Conservation (phyloP, 2,113 vertebrate genomes). For the Trichomycterus rosablanca region DNA sequence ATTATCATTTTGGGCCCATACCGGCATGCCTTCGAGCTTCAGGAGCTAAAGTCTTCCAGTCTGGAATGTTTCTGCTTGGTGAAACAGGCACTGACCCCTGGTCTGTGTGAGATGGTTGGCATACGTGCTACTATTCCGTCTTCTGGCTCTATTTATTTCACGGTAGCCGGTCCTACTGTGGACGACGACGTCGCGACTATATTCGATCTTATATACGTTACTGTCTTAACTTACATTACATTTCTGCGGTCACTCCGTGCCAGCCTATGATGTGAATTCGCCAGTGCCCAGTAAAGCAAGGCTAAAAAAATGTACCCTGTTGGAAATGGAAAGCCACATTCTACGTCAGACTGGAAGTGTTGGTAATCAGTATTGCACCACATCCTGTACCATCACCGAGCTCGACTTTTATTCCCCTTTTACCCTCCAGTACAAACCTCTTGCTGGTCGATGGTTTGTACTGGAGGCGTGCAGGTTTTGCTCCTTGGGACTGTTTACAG, state of each 20-base stretch:
- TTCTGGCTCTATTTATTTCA: constrained; percentile 53
- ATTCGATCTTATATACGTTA: no score
- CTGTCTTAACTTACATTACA: constrained; percentile 49
- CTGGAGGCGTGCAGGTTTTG: constrained; percentile 37
- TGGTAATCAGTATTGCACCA: constrained; percentile 38
- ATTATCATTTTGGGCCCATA: constrained; percentile 57
- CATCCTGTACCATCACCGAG: constrained; percentile 31
- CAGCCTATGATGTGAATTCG: constrained; percentile 18
- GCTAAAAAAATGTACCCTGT: constrained; percentile 43
- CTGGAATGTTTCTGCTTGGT: constrained; percentile 64
- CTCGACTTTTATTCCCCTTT: constrained; percentile 28
- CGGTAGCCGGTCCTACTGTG: constrained; percentile 56
- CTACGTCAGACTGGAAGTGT: constrained; percentile 57
- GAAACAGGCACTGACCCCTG: constrained; percentile 66
- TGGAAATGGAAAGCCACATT: constrained; percentile 35
- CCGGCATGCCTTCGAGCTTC: constrained; percentile 49
- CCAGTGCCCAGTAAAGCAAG: constrained; percentile 36
- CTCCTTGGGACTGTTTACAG: constrained; percentile 66
- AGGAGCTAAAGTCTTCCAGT: constrained; percentile 60
- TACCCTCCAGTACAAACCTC: constrained; percentile 38
- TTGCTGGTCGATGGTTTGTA: constrained; percentile 64
- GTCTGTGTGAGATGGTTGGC: constrained; percentile 60
- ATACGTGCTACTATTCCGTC: constrained; percentile 56
- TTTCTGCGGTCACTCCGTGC: constrained; percentile 46
- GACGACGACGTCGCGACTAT: no score